phyloP scores from a whole-genome alignment of 1,140 invertebrate genomes.

The Atta colombica region DNA sequence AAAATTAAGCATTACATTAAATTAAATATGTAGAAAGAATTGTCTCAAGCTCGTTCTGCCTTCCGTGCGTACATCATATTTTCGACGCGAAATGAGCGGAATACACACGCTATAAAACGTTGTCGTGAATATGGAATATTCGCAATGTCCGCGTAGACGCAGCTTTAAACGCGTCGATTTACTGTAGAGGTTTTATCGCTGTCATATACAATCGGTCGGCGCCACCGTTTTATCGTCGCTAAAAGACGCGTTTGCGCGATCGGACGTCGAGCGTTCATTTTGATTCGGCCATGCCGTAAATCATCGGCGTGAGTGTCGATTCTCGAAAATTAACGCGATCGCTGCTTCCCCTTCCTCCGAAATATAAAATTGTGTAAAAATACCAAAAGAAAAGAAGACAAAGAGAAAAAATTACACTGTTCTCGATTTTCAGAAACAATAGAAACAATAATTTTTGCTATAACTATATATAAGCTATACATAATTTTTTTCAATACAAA shows the following conservation, averaged over 20 bases:
- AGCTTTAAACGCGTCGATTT: constrained; percentile 36
- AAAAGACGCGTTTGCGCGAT: constrained; percentile 12
- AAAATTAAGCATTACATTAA: not conserved
- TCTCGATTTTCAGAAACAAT: not conserved
- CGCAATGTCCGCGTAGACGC: not conserved
- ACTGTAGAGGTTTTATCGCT: constrained; percentile 17
- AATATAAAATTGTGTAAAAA: not conserved
- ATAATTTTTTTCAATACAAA: too few species aligned
- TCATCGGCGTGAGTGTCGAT: constrained; percentile 4
- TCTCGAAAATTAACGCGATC: constrained; percentile 44
- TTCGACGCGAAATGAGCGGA: not conserved
- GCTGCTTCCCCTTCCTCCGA: not conserved
- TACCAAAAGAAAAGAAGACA: not conserved
- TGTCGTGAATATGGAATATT: not conserved
- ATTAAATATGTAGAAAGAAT: not conserved
- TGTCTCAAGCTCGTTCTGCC: not conserved
- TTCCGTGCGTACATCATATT: not conserved
- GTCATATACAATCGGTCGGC: constrained; percentile 29
- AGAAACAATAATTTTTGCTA: too few species aligned
- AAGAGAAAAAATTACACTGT: not conserved
- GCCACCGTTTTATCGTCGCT: constrained; percentile 8
- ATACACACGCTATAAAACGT: not conserved
- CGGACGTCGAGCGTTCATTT: not conserved
- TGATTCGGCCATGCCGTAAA: constrained; percentile 20
- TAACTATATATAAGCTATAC: too few species aligned